Percentiles rank a stretch among this genome's conserved stretches.
Conservation (phyloP, 2,797 vertebrate species). For the Taenioides sp. region DNA sequence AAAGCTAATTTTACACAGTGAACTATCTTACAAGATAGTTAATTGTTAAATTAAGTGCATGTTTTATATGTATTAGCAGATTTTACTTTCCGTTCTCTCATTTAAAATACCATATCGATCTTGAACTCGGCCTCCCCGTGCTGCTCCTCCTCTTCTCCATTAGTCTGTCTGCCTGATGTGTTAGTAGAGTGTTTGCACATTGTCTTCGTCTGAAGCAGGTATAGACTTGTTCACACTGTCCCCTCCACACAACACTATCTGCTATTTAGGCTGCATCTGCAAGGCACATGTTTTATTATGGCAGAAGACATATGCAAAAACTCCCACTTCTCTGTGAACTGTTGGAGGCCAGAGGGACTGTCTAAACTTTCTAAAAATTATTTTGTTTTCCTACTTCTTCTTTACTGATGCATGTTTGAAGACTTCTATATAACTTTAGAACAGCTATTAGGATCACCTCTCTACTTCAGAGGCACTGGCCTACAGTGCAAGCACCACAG, state of each 20-base stretch:
- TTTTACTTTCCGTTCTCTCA: constrained; percentile 21
- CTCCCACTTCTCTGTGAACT: constrained; percentile 55
- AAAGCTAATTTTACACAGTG: background rate
- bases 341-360: constrained; percentile 65
- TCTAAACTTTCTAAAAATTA: constrained; percentile 36
- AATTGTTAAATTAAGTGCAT: background rate
- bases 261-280: constrained; percentile 65
- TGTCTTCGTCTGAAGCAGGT: constrained; percentile 71
- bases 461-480: background rate
- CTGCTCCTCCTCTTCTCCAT: constrained; percentile 30
- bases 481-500: background rate
- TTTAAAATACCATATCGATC: constrained; percentile 45
- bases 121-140: constrained; percentile 55
- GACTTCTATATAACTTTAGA: background rate
- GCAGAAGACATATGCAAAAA: constrained; percentile 59
- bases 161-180: constrained; percentile 68
- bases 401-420: background rate
- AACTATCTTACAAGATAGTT: background rate
- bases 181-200: constrained; percentile 69
- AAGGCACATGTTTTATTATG: constrained; percentile 61
- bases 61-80: background rate
- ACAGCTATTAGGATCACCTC: background rate
- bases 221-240: constrained; percentile 63
- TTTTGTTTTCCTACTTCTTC: background rate
- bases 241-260: constrained; percentile 35